Percentiles rank a stretch among this genome's conserved stretches.
Evolutionary conservation across 2,888 invertebrate species (phyloP).

Genomic region (Amphipoea lucens): DNA sequence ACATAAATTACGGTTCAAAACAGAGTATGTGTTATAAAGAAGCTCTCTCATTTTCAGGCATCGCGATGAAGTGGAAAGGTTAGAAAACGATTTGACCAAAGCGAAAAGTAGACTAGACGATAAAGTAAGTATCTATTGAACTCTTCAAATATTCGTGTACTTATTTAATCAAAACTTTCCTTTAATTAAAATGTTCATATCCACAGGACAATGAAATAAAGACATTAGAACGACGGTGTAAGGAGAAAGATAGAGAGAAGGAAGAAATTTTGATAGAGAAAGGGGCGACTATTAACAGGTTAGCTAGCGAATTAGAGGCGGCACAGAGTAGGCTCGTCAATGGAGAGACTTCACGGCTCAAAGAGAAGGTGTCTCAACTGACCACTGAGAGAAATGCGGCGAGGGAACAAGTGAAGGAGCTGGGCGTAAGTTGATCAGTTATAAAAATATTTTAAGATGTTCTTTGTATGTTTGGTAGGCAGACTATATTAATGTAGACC

Average conservation of each 20-base stretch:
- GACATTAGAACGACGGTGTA: constrained; percentile 88
- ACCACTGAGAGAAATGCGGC: constrained; percentile 87
- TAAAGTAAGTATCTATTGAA: constrained; percentile 79
- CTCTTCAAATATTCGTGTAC: not conserved
- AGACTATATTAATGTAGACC: not conserved
- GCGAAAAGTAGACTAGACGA: constrained; percentile 89
- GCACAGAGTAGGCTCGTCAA: constrained; percentile 89
- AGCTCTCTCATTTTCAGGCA: constrained; percentile 70
- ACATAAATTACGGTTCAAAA: not conserved
- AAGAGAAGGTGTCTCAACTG: constrained; percentile 86
- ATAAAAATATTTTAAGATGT: not conserved
- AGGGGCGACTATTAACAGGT: constrained; percentile 91
- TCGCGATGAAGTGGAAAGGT: constrained; percentile 88
- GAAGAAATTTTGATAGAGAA: constrained; percentile 92
- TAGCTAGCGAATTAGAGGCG: constrained; percentile 91
- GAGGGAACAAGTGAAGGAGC: constrained; percentile 88
- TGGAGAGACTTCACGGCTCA: constrained; percentile 79
- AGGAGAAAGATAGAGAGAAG: constrained; percentile 90
- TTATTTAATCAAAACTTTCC: not conserved
- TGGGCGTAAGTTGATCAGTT: constrained; percentile 79
- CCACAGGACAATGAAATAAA: constrained; percentile 88
- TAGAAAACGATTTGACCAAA: constrained; percentile 89
- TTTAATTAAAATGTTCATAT: not conserved
- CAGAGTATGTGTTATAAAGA: not conserved
- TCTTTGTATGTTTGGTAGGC: not conserved